Percentiles rank a stretch among this genome's conserved stretches.
These are phyloP conservation scores for Astur gentilis DNA, from an alignment of 2,113 vertebrate species.

Conservation along the genomic window DNA sequence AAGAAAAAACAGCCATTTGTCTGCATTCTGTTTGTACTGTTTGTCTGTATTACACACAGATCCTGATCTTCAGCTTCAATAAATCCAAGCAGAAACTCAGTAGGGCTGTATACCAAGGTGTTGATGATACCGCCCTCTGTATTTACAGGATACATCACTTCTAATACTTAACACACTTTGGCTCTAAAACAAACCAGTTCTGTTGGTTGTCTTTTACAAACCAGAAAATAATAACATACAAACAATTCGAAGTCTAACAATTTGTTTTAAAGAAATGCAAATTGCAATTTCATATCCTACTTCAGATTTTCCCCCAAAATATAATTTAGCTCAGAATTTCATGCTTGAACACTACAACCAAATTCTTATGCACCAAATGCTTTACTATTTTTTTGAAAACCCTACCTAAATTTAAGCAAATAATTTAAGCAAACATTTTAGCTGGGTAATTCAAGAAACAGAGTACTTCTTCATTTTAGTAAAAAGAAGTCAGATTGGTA, in stretches of 20 bases:
- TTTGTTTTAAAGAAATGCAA: not conserved
- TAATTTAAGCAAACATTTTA: not conserved
- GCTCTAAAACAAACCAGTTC: not conserved
- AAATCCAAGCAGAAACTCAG: not conserved
- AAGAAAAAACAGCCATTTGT: not conserved
- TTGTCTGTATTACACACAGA: not conserved
- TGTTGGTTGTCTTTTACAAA: not conserved
- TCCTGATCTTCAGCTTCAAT: not conserved
- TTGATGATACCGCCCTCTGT: not conserved
- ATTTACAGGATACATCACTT: not conserved
- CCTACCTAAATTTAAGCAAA: not conserved
- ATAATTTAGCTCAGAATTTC: not conserved
- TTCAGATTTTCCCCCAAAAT: not conserved
- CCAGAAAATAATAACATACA: not conserved
- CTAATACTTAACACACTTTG: not conserved
- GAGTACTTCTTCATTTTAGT: not conserved
- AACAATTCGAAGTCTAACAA: not conserved
- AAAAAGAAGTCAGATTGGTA: not conserved
- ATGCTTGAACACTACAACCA: not conserved
- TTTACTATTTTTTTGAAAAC: not conserved
- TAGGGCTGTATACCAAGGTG: not conserved
- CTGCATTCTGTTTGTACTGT: not conserved
- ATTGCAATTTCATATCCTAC: not conserved
- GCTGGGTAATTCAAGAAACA: not conserved
- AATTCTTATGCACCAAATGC: not conserved